Conservation (phyloP, 92 coral and sea anemone species). For the Palythoa caribaeorum region DNA sequence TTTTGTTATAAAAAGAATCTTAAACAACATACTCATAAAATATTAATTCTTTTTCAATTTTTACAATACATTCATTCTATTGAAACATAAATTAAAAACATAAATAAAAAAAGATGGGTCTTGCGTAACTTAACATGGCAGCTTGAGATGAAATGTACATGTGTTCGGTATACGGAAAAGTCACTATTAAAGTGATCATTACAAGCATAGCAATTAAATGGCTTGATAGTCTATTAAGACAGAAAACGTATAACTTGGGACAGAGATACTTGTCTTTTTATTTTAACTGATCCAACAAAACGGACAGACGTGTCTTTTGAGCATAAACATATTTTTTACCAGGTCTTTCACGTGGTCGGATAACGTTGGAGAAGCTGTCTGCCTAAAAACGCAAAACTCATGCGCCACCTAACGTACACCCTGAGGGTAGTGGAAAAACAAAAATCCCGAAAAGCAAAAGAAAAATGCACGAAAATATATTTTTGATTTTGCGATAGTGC, state of each 20-base stretch:
- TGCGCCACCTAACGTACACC: constrained; percentile 3
- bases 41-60: background rate
- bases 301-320: constrained; percentile 11
- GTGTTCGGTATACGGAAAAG: background rate
- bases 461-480: background rate
- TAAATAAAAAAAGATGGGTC: background rate
- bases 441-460: constrained; percentile 8
- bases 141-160: background rate
- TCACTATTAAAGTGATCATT: constrained; percentile 8
- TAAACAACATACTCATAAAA: constrained; percentile 8
- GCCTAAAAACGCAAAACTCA: background rate
- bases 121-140: background rate
- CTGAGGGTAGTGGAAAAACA: constrained; percentile 1
- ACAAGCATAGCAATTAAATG: background rate
- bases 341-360: constrained; percentile 1
- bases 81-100: background rate
- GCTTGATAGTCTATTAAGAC: constrained; percentile 1
- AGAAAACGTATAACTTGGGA: background rate
- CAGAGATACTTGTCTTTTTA: background rate
- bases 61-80: background rate
- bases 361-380: background rate
- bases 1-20: background rate
- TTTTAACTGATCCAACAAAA: constrained; percentile 5
- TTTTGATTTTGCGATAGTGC: constrained; percentile 5
- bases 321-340: constrained; percentile 9